Evolutionary conservation across 2,888 invertebrate species (phyloP).

Genomic region (Stenoptilia bipunctidactyla): DNA sequence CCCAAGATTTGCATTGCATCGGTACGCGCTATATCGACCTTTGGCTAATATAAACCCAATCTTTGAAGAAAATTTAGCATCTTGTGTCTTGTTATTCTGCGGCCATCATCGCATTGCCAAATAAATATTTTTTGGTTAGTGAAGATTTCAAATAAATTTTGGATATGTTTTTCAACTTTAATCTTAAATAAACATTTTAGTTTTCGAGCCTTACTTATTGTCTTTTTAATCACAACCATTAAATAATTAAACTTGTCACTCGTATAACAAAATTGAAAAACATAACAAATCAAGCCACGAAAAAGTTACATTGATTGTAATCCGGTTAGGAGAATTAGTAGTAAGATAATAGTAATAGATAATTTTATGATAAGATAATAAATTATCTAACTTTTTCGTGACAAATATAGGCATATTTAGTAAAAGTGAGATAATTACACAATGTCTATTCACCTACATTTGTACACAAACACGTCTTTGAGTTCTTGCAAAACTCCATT

Average conservation of each 20-base stretch:
- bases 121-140: conserved; percentile 56
- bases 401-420: conserved; percentile 22
- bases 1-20: conserved; percentile 41
- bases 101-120: conserved; percentile 48
- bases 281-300: conserved; percentile 16
- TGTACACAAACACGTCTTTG: conserved; percentile 35
- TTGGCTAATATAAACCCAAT: conserved; percentile 51
- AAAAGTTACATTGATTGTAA: conserved; percentile 1
- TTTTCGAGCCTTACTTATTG: too few species aligned
- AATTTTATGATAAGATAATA: too few species aligned
- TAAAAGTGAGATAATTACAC: conserved; percentile 26
- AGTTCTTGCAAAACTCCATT: conserved; percentile 12
- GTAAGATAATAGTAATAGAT: too few species aligned
- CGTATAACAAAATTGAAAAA: conserved; percentile 22
- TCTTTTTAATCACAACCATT: too few species aligned
- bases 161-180: conserved; percentile 43
- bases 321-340: too few species aligned
- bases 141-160: conserved; percentile 21
- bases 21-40: conserved; percentile 29
- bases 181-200: conserved; percentile 9
- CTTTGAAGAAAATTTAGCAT: conserved; percentile 44
- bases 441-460: conserved; percentile 58
- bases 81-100: conserved; percentile 51
- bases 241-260: not conserved
- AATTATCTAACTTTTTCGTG: conserved; percentile 21